Conservation (phyloP, 2,797 vertebrate species). For the Hypotaenidia philippensis region DNA sequence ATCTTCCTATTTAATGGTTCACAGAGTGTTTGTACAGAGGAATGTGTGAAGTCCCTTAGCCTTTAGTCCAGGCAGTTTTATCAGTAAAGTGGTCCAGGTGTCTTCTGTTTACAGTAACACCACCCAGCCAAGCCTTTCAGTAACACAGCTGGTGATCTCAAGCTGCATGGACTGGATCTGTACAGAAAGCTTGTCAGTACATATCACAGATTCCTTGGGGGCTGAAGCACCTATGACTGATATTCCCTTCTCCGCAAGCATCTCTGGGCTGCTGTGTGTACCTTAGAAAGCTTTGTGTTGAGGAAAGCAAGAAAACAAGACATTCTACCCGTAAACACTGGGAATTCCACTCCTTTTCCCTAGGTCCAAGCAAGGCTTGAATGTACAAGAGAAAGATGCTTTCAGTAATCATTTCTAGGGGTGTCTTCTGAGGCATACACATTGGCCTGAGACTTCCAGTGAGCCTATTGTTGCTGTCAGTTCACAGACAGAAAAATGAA, state of each 20-base stretch:
- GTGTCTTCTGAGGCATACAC: not conserved
- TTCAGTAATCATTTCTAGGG: not conserved
- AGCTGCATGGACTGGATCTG: not conserved
- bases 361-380: not conserved
- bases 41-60: not conserved
- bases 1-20: not conserved
- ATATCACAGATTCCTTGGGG: not conserved
- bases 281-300: not conserved
- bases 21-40: not conserved
- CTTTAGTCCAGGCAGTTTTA: not conserved
- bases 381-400: not conserved
- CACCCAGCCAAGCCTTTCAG: not conserved
- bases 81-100: not conserved
- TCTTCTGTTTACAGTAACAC: not conserved
- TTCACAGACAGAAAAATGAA: not conserved
- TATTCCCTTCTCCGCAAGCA: not conserved
- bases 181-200: not conserved
- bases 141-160: not conserved
- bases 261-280: not conserved
- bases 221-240: not conserved
- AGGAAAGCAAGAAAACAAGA: not conserved
- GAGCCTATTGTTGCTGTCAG: slow-evolving; percentile 40
- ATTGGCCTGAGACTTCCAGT: not conserved
- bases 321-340: not conserved
- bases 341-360: not conserved